A percentile compares a stretch with the other conserved stretches of the same genome.
These are phyloP conservation scores for Cataglyphis rosenhaueri DNA, from an alignment of 2,888 invertebrate genomes.

Conservation along the genomic window DNA sequence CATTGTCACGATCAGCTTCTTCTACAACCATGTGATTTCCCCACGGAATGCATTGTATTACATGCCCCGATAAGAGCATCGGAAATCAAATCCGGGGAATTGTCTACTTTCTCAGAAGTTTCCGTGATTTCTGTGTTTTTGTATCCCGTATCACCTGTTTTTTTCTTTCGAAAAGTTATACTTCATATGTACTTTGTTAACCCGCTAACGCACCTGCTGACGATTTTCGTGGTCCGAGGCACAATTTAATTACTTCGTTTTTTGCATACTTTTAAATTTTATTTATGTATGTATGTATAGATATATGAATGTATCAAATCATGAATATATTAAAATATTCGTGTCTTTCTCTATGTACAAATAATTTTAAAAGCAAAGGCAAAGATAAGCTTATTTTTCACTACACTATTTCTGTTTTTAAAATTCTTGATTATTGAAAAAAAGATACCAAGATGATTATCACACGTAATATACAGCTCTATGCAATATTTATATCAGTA, in stretches of 20 bases:
- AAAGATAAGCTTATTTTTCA: constrained; percentile 1
- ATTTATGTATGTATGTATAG: background rate
- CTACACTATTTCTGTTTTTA: background rate
- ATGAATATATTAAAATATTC: constrained; percentile 2
- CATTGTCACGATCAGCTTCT: constrained; percentile 79
- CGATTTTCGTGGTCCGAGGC: background rate
- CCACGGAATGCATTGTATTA: constrained; percentile 34
- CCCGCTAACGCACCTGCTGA: background rate
- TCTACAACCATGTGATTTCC: constrained; percentile 55
- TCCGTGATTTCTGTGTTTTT: constrained; percentile 1
- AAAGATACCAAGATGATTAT: constrained; percentile 6
- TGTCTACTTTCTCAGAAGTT: constrained; percentile 41
- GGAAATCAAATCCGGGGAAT: constrained; percentile 6
- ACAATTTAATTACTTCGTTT: background rate
- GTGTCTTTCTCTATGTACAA: background rate
- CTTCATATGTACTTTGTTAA: constrained; percentile 40
- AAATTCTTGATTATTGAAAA: background rate
- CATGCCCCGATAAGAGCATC: background rate
- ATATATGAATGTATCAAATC: background rate
- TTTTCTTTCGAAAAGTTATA: background rate
- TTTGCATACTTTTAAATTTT: constrained; percentile 46
- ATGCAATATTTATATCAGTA: constrained; percentile 8
- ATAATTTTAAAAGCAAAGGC: background rate
- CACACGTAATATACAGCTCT: background rate
- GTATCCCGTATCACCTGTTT: background rate